phyloP scores from a whole-genome alignment of 2,113 vertebrate species.

The Eulemur rufifrons region DNA sequence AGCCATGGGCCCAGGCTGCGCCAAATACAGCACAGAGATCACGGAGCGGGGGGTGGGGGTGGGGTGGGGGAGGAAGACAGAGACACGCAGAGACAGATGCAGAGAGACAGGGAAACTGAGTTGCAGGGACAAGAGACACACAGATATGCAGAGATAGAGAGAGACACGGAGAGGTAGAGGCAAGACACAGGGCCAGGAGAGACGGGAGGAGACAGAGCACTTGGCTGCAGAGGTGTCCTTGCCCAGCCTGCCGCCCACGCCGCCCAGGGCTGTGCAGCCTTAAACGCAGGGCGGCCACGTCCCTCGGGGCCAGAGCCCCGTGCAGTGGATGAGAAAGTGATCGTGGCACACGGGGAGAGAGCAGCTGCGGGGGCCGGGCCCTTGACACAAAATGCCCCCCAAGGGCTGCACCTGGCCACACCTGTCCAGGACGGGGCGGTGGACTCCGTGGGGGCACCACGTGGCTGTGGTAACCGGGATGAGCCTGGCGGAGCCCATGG shows the following conservation, averaged over 20 bases:
- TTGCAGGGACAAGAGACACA: too few species aligned
- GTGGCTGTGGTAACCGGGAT: background rate
- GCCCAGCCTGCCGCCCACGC: too few species aligned
- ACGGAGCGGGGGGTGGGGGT: too few species aligned
- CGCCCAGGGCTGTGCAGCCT: background rate
- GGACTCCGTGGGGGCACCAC: background rate
- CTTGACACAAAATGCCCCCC: too few species aligned
- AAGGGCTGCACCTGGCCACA: too few species aligned
- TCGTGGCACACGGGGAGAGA: rapidly evolving
- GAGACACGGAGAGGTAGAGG: too few species aligned
- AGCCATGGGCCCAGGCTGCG: rapidly evolving
- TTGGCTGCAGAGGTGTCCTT: too few species aligned
- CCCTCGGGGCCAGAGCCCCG: too few species aligned
- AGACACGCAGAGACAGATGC: too few species aligned
- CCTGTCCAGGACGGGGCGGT: background rate
- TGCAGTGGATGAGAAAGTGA: background rate
- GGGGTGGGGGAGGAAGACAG: background rate
- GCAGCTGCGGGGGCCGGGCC: background rate
- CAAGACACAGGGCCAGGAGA: too few species aligned
- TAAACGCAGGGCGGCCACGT: rapidly evolving
- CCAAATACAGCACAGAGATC: background rate
- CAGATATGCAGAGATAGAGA: too few species aligned
- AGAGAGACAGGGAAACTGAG: background rate
- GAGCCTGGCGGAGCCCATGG: background rate
- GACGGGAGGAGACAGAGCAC: too few species aligned